phyloP scores from a whole-genome alignment of 2,888 invertebrate species.

The Drosophila tanythrix region DNA sequence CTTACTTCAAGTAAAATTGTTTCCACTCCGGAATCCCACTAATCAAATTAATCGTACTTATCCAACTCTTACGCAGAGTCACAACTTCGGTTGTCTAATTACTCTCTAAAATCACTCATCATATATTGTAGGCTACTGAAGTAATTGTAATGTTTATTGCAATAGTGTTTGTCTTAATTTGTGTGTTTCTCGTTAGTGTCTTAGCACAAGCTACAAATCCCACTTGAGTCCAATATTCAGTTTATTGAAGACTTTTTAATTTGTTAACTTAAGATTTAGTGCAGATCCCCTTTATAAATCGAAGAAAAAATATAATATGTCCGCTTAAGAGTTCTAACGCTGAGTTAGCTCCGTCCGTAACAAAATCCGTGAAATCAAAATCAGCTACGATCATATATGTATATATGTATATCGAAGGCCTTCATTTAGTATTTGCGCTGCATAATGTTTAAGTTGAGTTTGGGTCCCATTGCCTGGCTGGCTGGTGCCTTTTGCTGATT shows the following conservation, averaged over 20 bases:
- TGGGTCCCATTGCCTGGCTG: slow-evolving; percentile 36
- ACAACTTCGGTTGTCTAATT: not conserved
- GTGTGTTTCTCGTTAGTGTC: slow-evolving; percentile 3
- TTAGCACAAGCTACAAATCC: not conserved
- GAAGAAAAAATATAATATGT: not conserved
- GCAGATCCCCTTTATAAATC: not conserved
- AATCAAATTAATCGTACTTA: not conserved
- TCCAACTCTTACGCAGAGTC: not conserved
- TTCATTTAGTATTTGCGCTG: slow-evolving; percentile 29
- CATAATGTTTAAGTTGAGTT: slow-evolving; percentile 32
- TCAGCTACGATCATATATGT: not conserved
- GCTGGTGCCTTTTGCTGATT: slow-evolving; percentile 35
- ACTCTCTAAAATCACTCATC: not conserved
- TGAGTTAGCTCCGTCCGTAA: slow-evolving; percentile 11
- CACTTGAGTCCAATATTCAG: not conserved
- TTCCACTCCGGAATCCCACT: not conserved
- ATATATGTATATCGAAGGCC: not conserved
- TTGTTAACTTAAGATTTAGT: not conserved
- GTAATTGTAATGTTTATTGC: not conserved
- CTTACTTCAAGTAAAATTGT: not conserved
- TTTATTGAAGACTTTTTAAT: not conserved
- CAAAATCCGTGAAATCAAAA: not conserved
- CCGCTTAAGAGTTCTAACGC: not conserved
- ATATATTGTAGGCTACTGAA: not conserved
- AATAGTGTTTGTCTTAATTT: not conserved